Evolutionary conservation across 2,113 vertebrate genomes (phyloP).

Genomic region (Aptenodytes forsteri): DNA sequence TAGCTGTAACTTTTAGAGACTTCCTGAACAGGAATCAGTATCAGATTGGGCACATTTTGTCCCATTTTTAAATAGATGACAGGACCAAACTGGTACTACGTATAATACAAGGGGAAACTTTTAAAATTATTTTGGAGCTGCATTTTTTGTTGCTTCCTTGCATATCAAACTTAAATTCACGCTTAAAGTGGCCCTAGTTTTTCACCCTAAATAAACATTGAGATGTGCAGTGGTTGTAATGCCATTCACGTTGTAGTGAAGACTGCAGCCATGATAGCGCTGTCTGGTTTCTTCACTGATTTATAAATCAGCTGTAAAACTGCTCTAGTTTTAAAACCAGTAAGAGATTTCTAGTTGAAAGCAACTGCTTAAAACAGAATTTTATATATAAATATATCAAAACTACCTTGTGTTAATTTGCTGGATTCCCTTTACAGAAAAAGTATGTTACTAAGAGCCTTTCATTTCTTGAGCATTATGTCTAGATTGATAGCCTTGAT

Average conservation of each 20-base stretch:
- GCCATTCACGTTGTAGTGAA: not conserved
- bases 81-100: not conserved
- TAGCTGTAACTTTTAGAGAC: not conserved
- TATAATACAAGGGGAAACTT: not conserved
- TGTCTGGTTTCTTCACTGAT: not conserved
- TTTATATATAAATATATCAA: not conserved
- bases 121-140: not conserved
- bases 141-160: not conserved
- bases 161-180: not conserved
- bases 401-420: not conserved
- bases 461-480: not conserved
- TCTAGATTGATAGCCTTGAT: not conserved
- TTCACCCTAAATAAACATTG: not conserved
- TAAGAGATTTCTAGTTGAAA: not conserved
- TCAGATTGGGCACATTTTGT: not conserved
- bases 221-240: not conserved
- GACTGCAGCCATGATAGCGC: not conserved
- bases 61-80: not conserved
- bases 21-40: not conserved
- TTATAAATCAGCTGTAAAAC: not conserved
- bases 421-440: not conserved
- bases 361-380: not conserved
- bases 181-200: not conserved
- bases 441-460: not conserved
- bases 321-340: not conserved